Percentiles rank a stretch among this genome's conserved stretches.
phyloP scores from a whole-genome alignment of 2,888 invertebrate species.

The Tetheella fluctuosa region DNA sequence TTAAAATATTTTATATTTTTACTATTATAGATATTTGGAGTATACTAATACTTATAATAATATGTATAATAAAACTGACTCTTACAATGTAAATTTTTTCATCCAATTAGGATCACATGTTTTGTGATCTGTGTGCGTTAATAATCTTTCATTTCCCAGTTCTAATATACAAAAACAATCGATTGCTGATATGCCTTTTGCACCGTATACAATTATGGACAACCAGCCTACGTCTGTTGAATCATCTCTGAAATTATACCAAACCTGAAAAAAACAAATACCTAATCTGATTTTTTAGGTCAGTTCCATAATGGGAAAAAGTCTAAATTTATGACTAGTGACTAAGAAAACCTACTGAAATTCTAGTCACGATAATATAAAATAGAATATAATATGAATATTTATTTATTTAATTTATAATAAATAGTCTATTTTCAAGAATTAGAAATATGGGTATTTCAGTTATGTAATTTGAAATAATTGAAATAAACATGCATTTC shows the following conservation, averaged over 20 bases:
- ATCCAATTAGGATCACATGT: constrained; percentile 98
- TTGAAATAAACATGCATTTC: too few species aligned
- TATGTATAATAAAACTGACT: constrained; percentile 29
- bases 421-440: too few species aligned
- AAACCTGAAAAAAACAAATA: constrained; percentile 55
- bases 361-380: neutral
- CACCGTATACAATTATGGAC: constrained; percentile 93
- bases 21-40: too few species aligned
- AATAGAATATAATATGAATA: too few species aligned
- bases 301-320: neutral
- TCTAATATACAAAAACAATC: constrained; percentile 98
- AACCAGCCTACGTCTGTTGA: constrained; percentile 93
- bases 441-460: too few species aligned
- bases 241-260: constrained; percentile 66
- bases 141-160: constrained; percentile 94
- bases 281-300: neutral
- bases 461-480: too few species aligned
- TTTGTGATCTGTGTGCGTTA: constrained; percentile 98
- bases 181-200: constrained; percentile 91
- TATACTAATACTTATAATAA: too few species aligned
- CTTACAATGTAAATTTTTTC: constrained; percentile 98
- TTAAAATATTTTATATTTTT: too few species aligned
- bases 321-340: neutral
- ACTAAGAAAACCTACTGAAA: too few species aligned
- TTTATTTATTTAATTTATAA: too few species aligned